Evolutionary conservation across 2,888 invertebrate species (phyloP).

Genomic region (Trichogramma dendrolimi): DNA sequence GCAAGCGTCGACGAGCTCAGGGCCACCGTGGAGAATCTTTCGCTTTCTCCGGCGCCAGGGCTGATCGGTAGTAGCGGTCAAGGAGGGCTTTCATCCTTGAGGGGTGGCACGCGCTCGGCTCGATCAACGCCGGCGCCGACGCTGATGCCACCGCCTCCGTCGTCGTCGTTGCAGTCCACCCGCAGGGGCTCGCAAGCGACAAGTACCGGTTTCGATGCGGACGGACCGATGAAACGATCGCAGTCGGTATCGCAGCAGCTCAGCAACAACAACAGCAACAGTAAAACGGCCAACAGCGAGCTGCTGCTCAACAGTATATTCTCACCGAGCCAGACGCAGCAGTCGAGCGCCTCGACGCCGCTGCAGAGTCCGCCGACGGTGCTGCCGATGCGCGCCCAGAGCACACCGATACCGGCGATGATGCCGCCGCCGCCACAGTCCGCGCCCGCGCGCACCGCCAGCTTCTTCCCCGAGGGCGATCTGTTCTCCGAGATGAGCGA

Average conservation of each 20-base stretch:
- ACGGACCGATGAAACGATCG: slow-evolving; percentile 64
- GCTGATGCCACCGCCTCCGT: neutral
- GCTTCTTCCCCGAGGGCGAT: slow-evolving; percentile 58
- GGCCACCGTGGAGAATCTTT: slow-evolving; percentile 87
- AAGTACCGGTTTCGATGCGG: slow-evolving; percentile 53
- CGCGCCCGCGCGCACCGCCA: slow-evolving; percentile 43
- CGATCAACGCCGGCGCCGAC: too few relatives aligned
- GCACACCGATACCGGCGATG: slow-evolving; percentile 39
- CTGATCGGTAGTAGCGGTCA: too few relatives aligned
- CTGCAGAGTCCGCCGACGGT: slow-evolving; percentile 64
- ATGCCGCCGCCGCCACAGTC: slow-evolving; percentile 45
- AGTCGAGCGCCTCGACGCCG: slow-evolving; percentile 76
- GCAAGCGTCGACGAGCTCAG: slow-evolving; percentile 93
- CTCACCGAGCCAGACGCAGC: slow-evolving; percentile 40
- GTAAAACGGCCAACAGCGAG: slow-evolving; percentile 57
- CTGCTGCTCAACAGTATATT: slow-evolving; percentile 19
- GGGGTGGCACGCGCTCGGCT: too few relatives aligned
- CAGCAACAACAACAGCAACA: slow-evolving; percentile 70
- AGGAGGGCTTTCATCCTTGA: too few relatives aligned
- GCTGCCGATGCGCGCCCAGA: slow-evolving; percentile 37
- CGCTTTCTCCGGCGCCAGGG: slow-evolving; percentile 72
- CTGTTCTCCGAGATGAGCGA: slow-evolving; percentile 82
- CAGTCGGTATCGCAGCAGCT: slow-evolving; percentile 75
- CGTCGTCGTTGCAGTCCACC: slow-evolving; percentile 43
- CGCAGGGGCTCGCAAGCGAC: slow-evolving; percentile 67